These are phyloP conservation scores for Rotaria macrura DNA, from an alignment of 2,888 invertebrate species.

Conservation along the genomic window DNA sequence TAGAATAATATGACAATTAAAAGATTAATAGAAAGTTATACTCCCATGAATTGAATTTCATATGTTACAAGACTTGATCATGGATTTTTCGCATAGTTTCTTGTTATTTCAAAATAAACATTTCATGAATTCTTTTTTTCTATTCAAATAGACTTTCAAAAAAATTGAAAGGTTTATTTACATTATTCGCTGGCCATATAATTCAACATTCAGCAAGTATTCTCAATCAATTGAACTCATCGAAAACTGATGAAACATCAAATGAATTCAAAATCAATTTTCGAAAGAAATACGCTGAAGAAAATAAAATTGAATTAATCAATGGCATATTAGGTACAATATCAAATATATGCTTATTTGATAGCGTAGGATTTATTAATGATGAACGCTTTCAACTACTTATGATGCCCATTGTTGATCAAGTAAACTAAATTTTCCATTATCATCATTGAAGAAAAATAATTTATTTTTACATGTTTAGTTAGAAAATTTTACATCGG, in stretches of 20 bases:
- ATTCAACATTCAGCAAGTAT: conserved; percentile 67
- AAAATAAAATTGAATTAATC: conserved; percentile 24
- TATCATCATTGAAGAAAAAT: conserved; percentile 1
- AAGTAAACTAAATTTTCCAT: conserved; percentile 50
- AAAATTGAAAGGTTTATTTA: conserved; percentile 72
- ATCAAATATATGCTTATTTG: conserved; percentile 59
- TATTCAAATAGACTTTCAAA: conserved; percentile 59
- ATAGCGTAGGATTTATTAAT: conserved; percentile 71
- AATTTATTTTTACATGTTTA: not conserved
- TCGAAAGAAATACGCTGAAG: conserved; percentile 4
- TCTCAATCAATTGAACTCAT: conserved; percentile 50
- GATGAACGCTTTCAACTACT: conserved; percentile 71
- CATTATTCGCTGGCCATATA: conserved; percentile 75
- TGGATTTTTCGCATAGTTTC: too few relatives aligned
- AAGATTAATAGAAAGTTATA: too few relatives aligned
- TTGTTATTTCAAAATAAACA: too few relatives aligned
- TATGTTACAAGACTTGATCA: too few relatives aligned
- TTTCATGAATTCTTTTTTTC: too few relatives aligned
- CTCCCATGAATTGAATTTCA: too few relatives aligned
- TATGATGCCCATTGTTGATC: conserved; percentile 76
- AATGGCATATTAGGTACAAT: conserved; percentile 26
- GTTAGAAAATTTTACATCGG: not conserved
- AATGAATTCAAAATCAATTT: conserved; percentile 10
- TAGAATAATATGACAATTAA: too few relatives aligned
- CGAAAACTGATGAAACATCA: not conserved